phyloP scores from a whole-genome alignment of 2,888 invertebrate genomes.

The Drosophila borborema region DNA sequence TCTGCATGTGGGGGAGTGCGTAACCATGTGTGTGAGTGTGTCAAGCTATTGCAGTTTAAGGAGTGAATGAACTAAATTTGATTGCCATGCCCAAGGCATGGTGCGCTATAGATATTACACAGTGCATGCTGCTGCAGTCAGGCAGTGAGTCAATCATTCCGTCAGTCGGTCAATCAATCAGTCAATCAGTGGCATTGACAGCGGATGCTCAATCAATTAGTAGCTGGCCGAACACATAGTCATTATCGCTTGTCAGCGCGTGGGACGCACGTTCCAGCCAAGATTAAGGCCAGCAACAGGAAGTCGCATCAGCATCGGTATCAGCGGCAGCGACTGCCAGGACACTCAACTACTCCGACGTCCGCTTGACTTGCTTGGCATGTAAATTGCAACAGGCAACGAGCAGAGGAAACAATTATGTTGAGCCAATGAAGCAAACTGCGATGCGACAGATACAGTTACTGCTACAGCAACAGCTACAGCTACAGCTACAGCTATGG shows the following conservation, averaged over 20 bases:
- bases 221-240: constrained; percentile 33
- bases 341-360: constrained; percentile 23
- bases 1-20: neutral
- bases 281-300: constrained; percentile 23
- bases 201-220: constrained; percentile 67
- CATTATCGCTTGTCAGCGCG: constrained; percentile 46
- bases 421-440: constrained; percentile 73
- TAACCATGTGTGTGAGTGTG: neutral
- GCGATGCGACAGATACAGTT: constrained; percentile 54
- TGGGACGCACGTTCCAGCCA: constrained; percentile 19
- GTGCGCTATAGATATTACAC: constrained; percentile 4
- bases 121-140: constrained; percentile 7
- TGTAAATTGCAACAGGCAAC: constrained; percentile 60
- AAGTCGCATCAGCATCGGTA: constrained; percentile 3
- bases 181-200: constrained; percentile 55
- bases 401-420: constrained; percentile 74
- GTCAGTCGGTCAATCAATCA: constrained; percentile 41
- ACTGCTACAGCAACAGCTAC: constrained; percentile 8
- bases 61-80: constrained; percentile 16
- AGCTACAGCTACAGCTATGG: neutral
- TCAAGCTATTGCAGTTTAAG: constrained; percentile 13
- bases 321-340: constrained; percentile 14
- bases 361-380: constrained; percentile 47
- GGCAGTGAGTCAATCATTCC: constrained; percentile 10
- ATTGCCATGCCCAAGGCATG: neutral